phyloP scores from a whole-genome alignment of 2,113 vertebrate species.

The Hippocampus mohnikei region DNA sequence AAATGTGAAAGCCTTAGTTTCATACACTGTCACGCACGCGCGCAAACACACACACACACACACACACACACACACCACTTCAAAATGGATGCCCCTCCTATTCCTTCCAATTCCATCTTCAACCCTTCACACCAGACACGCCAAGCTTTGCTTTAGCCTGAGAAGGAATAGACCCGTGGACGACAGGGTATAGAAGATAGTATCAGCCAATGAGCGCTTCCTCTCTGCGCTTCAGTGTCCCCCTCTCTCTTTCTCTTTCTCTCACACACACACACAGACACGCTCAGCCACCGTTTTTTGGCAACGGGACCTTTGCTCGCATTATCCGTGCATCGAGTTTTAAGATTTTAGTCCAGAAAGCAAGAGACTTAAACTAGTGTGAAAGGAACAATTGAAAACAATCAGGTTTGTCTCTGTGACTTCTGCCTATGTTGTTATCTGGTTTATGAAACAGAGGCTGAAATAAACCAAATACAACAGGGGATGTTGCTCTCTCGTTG shows the following conservation, averaged over 20 bases:
- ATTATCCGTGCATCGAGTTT: conserved; percentile 55
- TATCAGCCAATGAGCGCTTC: conserved; percentile 20
- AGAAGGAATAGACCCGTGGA: conserved; percentile 11
- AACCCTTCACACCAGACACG: background rate
- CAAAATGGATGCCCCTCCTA: background rate
- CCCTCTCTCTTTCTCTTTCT: too few species aligned
- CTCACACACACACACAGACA: background rate
- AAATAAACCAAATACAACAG: conserved; percentile 77
- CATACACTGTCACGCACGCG: background rate
- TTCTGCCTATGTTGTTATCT: conserved; percentile 60
- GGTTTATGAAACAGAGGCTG: conserved; percentile 62
- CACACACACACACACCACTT: background rate
- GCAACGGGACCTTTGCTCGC: conserved; percentile 13
- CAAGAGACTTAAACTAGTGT: conserved; percentile 42
- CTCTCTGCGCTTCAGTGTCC: conserved; percentile 1
- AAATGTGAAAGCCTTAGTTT: conserved; percentile 17
- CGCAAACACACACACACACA: background rate
- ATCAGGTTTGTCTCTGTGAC: conserved; percentile 71
- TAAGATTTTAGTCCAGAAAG: conserved; percentile 69
- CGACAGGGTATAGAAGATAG: conserved; percentile 9
- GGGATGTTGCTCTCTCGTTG: background rate
- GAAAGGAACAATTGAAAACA: conserved; percentile 50
- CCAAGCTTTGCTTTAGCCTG: background rate
- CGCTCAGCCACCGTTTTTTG: conserved; percentile 5
- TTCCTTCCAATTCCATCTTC: background rate